A percentile compares a stretch with the other conserved stretches of the same genome.
Conservation (phyloP, 2,113 vertebrate genomes). For the Rhinogobius similis region DNA sequence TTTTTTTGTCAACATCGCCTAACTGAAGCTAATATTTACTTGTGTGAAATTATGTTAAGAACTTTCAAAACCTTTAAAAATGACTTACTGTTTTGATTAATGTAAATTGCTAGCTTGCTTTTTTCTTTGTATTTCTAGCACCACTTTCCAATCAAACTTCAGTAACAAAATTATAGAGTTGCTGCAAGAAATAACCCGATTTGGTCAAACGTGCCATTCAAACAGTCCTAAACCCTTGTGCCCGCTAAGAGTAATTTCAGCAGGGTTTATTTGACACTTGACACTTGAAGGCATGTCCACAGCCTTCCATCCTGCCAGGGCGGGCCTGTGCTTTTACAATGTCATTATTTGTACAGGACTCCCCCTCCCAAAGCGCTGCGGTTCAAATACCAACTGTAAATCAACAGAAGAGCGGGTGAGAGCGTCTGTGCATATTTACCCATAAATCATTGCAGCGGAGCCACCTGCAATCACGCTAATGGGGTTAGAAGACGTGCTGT, state of each 20-base stretch:
- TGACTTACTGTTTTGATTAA: too few species aligned
- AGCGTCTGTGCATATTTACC: constrained; percentile 72
- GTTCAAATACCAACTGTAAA: constrained; percentile 75
- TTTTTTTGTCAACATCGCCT: too few species aligned
- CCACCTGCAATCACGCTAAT: constrained; percentile 82
- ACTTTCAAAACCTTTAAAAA: too few species aligned
- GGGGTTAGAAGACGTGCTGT: constrained; percentile 81
- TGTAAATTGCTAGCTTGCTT: background rate
- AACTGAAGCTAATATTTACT: too few species aligned
- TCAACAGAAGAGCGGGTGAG: constrained; percentile 64
- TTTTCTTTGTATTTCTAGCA: background rate
- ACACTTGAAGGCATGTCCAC: background rate
- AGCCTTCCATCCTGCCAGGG: background rate
- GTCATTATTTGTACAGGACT: constrained; percentile 70
- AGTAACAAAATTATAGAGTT: background rate
- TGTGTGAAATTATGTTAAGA: too few species aligned
- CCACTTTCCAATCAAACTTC: background rate
- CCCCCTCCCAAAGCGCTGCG: constrained; percentile 63
- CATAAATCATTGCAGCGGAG: constrained; percentile 79
- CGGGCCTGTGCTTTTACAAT: constrained; percentile 63
- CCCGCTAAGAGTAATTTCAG: background rate
- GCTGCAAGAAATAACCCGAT: background rate
- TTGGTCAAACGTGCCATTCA: background rate
- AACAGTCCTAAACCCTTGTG: background rate
- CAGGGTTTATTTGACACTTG: constrained; percentile 1